Percentiles rank a stretch among this genome's conserved stretches.
Conservation (phyloP, 2,113 vertebrate genomes). For the Chloroceryle aenea region DNA sequence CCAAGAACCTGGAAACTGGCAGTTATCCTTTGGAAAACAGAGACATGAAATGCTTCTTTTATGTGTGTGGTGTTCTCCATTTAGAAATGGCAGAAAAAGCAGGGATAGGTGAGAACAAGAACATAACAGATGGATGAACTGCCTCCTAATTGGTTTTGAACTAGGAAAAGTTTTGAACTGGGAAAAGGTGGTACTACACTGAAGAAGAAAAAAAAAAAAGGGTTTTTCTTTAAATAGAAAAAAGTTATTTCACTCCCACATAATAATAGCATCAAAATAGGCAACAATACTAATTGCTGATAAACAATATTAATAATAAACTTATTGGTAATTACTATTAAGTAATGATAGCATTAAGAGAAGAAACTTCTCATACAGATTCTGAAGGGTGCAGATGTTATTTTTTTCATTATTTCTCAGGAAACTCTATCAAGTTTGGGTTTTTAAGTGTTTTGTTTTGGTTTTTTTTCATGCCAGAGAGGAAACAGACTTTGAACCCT, state of each 20-base stretch:
- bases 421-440: rapidly evolving
- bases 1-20: not conserved
- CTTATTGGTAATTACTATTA: not conserved
- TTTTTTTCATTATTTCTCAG: not conserved
- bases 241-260: not conserved
- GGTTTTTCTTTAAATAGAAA: not conserved
- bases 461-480: not conserved
- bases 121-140: not conserved
- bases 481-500: not conserved
- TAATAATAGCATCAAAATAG: not conserved
- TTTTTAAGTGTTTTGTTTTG: not conserved
- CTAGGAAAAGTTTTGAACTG: not conserved
- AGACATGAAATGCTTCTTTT: not conserved
- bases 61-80: not conserved
- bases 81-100: not conserved
- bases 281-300: not conserved
- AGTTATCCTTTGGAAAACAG: not conserved
- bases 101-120: not conserved
- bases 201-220: not conserved
- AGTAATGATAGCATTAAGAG: not conserved
- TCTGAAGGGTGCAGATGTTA: not conserved
- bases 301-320: not conserved
- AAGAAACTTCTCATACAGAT: not conserved
- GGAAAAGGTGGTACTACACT: not conserved
- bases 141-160: not conserved